phyloP scores from a whole-genome alignment of 1,140 invertebrate species.

The Liolophura sinensis region DNA sequence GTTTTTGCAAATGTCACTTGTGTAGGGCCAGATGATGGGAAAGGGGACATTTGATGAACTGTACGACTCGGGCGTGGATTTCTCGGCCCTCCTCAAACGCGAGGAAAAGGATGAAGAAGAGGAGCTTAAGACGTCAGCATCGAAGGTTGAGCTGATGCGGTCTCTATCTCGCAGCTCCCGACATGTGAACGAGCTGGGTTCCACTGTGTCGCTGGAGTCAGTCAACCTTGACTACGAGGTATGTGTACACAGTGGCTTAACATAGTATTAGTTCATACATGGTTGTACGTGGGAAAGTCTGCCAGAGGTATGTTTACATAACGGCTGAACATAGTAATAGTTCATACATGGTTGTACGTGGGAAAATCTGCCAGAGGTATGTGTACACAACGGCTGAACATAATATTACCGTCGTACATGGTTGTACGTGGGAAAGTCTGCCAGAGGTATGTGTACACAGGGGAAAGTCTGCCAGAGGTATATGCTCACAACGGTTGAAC shows the following conservation, averaged over 20 bases:
- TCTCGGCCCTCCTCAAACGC: slow-evolving; percentile 51
- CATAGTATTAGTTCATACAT: too few species aligned
- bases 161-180: not conserved
- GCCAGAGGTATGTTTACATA: too few species aligned
- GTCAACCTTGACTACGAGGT: slow-evolving; percentile 44
- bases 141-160: not conserved
- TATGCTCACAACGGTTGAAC: too few species aligned
- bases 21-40: slow-evolving; percentile 44
- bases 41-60: slow-evolving; percentile 58
- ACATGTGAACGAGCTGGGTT: slow-evolving; percentile 19
- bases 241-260: not conserved
- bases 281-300: too few species aligned
- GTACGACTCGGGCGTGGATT: slow-evolving; percentile 56
- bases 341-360: too few species aligned
- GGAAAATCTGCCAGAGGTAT: too few species aligned
- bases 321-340: too few species aligned
- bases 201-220: slow-evolving; percentile 36
- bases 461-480: too few species aligned
- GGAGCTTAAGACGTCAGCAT: slow-evolving; percentile 4
- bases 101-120: slow-evolving; percentile 41
- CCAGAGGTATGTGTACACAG: too few species aligned
- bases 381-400: too few species aligned
- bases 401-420: too few species aligned
- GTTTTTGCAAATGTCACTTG: not conserved
- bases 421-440: too few species aligned